A percentile compares a stretch with the other conserved stretches of the same genome.
Conservation (phyloP, 2,113 vertebrate species). For the Protobothrops flavoviridis region DNA sequence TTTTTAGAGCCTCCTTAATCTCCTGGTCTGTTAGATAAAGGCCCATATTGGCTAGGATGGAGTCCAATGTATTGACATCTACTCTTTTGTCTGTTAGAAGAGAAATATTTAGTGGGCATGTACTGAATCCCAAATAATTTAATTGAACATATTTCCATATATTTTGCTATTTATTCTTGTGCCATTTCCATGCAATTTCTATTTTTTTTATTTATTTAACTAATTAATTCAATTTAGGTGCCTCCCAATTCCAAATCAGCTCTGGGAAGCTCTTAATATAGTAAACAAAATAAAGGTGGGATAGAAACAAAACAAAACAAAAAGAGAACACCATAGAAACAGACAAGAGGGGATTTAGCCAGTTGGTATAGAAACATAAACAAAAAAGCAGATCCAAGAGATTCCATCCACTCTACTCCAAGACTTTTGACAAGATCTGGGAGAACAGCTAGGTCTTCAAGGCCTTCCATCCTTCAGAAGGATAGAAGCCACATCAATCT, state of each 20-base stretch:
- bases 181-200: not conserved
- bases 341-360: not conserved
- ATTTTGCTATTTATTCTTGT: not conserved
- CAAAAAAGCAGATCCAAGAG: not conserved
- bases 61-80: slow-evolving; percentile 3
- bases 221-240: not conserved
- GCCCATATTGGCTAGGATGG: slow-evolving; percentile 2
- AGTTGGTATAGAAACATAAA: not conserved
- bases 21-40: slow-evolving; percentile 34
- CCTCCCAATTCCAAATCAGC: not conserved
- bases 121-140: not conserved
- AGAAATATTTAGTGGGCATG: not conserved
- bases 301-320: not conserved
- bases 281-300: not conserved
- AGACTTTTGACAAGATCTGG: not conserved
- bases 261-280: not conserved
- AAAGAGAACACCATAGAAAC: not conserved
- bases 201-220: too few relatives aligned
- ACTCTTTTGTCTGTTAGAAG: slow-evolving; percentile 17
- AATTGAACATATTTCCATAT: not conserved
- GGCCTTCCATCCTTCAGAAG: not conserved
- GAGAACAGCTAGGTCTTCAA: not conserved
- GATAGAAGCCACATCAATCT: not conserved
- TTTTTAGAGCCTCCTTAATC: slow-evolving; percentile 14
- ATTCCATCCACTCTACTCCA: not conserved